Evolutionary conservation across 1,140 invertebrate species (phyloP).

Genomic region (Atta cephalotes): DNA sequence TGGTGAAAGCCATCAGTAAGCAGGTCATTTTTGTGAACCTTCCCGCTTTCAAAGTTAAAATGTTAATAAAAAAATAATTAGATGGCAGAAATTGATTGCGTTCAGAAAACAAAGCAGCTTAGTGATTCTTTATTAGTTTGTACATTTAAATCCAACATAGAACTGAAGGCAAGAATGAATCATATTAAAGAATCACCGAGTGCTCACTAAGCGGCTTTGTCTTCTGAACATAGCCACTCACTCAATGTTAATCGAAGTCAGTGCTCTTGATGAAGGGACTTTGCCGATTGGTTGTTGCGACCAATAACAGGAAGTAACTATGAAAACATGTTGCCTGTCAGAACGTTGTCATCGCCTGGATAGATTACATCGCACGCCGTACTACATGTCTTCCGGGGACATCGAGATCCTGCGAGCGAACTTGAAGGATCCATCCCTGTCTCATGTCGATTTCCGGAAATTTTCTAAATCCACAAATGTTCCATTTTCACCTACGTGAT

Average conservation of each 20-base stretch:
- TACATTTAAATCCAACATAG: too few species aligned
- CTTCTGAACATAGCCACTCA: too few species aligned
- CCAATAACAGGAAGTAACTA: constrained; percentile 37
- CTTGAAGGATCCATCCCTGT: too few species aligned
- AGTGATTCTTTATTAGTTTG: too few species aligned
- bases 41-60: background rate
- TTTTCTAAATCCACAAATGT: background rate
- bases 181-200: too few species aligned
- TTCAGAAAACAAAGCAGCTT: too few species aligned
- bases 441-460: constrained; percentile 12
- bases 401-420: constrained; percentile 25
- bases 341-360: constrained; percentile 59
- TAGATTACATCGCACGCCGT: constrained; percentile 49
- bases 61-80: background rate
- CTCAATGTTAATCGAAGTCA: background rate
- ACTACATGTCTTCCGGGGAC: background rate
- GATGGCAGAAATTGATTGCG: background rate
- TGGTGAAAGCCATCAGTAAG: background rate
- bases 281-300: background rate
- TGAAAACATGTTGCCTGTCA: constrained; percentile 49
- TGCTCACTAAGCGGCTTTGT: too few species aligned
- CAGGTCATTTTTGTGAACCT: background rate
- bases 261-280: background rate
- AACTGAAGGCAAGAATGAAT: too few species aligned
- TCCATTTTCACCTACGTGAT: background rate